Evolutionary conservation across 1,140 invertebrate genomes (phyloP).

Genomic region (Sesamia nonagrioides): DNA sequence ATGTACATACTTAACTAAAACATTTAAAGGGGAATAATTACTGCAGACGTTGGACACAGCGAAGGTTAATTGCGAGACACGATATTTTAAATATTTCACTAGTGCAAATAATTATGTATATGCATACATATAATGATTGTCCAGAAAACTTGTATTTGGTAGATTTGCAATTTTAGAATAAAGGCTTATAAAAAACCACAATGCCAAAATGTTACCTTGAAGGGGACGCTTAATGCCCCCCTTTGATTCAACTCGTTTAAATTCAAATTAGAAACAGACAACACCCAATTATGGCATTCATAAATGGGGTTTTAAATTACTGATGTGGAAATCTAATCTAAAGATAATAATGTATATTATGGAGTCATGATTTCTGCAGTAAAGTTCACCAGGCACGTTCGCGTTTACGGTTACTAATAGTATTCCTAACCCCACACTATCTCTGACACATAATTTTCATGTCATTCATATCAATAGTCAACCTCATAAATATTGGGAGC

Average conservation of each 20-base stretch:
- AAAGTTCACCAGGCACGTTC: conserved; percentile 40
- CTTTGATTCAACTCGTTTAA: background rate
- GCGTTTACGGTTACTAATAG: conserved; percentile 50
- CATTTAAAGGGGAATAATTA: conserved; percentile 36
- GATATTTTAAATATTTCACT: conserved; percentile 41
- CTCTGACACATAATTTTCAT: conserved; percentile 31
- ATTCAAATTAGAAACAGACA: conserved; percentile 34
- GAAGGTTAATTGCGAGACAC: conserved; percentile 44
- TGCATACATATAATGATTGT: background rate
- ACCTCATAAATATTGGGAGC: conserved; percentile 45
- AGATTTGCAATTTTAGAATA: background rate
- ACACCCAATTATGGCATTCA: conserved; percentile 41
- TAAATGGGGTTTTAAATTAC: conserved; percentile 36
- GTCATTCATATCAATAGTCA: conserved; percentile 36
- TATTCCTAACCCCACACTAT: conserved; percentile 21
- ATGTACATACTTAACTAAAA: background rate
- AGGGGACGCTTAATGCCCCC: background rate
- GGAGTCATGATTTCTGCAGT: conserved; percentile 45
- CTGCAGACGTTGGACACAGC: conserved; percentile 29
- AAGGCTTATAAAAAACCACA: background rate
- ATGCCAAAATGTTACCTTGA: background rate
- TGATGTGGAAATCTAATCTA: conserved; percentile 48
- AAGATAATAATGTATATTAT: conserved; percentile 47
- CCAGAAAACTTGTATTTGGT: background rate
- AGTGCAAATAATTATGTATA: background rate